phyloP scores from a whole-genome alignment of 1,140 invertebrate species.

The Dufourea novaeangliae region DNA sequence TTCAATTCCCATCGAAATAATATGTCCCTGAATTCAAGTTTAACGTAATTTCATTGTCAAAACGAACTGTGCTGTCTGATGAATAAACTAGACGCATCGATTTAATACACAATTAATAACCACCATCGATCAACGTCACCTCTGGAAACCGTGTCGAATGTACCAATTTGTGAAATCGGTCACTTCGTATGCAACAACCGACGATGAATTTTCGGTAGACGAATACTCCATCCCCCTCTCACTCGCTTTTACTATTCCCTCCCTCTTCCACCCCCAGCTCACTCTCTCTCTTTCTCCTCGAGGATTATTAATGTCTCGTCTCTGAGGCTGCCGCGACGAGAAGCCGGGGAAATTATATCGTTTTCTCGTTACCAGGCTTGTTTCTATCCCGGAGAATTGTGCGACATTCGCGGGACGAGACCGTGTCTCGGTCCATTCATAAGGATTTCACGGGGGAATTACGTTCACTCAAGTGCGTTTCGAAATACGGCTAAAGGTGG shows the following conservation, averaged over 20 bases:
- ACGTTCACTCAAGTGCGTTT: constrained; percentile 8
- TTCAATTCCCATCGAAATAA: too few relatives aligned
- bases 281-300: neutral
- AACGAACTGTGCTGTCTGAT: too few relatives aligned
- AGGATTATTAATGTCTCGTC: constrained; percentile 39
- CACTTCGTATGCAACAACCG: too few relatives aligned
- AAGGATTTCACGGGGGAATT: constrained; percentile 23
- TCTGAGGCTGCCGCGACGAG: neutral
- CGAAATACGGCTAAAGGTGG: neutral
- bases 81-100: too few relatives aligned
- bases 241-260: constrained; percentile 1
- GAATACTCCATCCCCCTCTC: too few relatives aligned
- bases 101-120: too few relatives aligned
- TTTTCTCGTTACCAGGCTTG: constrained; percentile 7
- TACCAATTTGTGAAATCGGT: too few relatives aligned
- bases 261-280: neutral
- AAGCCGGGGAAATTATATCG: constrained; percentile 23
- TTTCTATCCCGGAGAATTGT: neutral
- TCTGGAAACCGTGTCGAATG: too few relatives aligned
- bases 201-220: too few relatives aligned
- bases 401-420: neutral
- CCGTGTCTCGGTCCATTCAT: constrained; percentile 10
- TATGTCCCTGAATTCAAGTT: too few relatives aligned
- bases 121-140: too few relatives aligned
- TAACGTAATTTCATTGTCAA: too few relatives aligned